phyloP scores from a whole-genome alignment of 2,797 vertebrate species.

The Balearica regulorum region DNA sequence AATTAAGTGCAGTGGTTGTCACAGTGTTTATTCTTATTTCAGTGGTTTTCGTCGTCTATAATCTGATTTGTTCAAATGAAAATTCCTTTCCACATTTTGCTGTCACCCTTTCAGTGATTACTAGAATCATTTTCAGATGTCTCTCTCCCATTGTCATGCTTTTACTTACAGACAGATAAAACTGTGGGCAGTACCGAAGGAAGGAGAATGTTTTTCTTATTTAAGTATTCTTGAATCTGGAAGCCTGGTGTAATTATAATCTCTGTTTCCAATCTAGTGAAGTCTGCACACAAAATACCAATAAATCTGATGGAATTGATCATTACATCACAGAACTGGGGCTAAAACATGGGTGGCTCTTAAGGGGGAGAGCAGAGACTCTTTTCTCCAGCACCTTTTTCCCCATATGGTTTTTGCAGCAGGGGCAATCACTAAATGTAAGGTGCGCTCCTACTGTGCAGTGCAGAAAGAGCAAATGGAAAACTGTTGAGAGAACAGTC shows the following conservation, averaged over 20 bases:
- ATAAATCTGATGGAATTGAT: not conserved
- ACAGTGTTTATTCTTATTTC: not conserved
- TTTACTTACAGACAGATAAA: not conserved
- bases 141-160: not conserved
- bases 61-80: not conserved
- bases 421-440: not conserved
- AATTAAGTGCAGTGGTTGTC: not conserved
- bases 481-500: not conserved
- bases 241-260: not conserved
- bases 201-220: not conserved
- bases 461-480: not conserved
- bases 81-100: not conserved
- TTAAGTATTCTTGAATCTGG: not conserved
- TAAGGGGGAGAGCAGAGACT: not conserved
- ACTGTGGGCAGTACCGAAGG: not conserved
- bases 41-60: not conserved
- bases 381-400: not conserved
- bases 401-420: not conserved
- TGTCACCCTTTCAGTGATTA: not conserved
- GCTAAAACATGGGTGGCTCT: not conserved
- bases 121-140: not conserved
- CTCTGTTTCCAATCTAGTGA: not conserved
- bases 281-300: not conserved
- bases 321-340: not conserved
- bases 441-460: not conserved